Percentiles rank a stretch among this genome's conserved stretches.
phyloP scores from a whole-genome alignment of 2,113 vertebrate genomes.

The Dipodomys merriami region DNA sequence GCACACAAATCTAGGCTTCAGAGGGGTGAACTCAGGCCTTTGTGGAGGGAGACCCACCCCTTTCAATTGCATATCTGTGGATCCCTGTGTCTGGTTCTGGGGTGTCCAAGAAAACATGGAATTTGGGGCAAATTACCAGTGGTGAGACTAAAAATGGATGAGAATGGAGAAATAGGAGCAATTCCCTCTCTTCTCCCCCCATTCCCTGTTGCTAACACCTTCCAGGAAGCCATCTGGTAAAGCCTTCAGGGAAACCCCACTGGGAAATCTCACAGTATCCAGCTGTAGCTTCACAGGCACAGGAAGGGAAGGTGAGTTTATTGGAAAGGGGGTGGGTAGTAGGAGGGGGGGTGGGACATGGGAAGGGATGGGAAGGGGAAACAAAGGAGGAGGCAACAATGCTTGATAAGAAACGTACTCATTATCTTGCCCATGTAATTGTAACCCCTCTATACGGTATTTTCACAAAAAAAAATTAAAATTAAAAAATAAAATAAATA shows the following conservation, averaged over 20 bases:
- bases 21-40: background rate
- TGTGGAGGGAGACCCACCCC: background rate
- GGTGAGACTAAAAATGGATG: background rate
- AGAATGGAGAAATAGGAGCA: background rate
- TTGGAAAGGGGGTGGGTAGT: background rate
- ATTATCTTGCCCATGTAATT: no score
- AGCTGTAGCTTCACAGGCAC: background rate
- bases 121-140: background rate
- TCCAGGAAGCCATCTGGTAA: constrained; percentile 32
- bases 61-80: background rate
- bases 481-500: no score
- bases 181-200: background rate
- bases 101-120: background rate
- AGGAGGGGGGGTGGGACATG: no score
- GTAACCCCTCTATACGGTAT: no score
- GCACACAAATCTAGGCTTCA: background rate
- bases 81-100: background rate
- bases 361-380: no score
- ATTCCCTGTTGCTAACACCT: background rate
- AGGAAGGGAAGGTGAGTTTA: background rate
- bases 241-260: background rate
- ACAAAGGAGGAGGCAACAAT: no score
- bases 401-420: no score
- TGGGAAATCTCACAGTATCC: background rate
- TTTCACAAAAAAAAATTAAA: no score